Evolutionary conservation across 2,113 vertebrate genomes (phyloP).

Genomic region (Sigmodon hispidus): DNA sequence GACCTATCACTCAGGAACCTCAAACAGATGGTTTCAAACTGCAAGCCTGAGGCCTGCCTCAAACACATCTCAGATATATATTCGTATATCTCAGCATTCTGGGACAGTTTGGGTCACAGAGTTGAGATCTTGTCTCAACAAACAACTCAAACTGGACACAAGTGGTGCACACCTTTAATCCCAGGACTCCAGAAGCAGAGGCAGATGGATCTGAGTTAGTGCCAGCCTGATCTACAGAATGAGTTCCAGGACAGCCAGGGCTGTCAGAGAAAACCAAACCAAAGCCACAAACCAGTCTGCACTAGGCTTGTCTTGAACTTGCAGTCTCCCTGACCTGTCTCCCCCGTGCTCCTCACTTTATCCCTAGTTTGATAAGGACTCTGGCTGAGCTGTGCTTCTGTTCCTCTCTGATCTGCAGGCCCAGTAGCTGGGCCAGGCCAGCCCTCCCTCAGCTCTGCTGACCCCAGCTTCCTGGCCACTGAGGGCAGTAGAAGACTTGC

Average conservation of each 20-base stretch:
- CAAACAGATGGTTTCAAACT: no score
- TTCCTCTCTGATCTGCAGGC: not conserved
- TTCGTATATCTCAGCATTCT: no score
- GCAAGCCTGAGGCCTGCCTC: not conserved
- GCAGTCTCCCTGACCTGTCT: not conserved
- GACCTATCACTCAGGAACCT: not conserved
- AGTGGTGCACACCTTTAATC: fast-evolving
- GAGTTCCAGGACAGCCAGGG: not conserved
- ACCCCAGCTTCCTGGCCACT: not conserved
- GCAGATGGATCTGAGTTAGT: not conserved
- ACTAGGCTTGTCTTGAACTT: not conserved
- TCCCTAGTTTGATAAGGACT: not conserved
- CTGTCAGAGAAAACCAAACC: not conserved
- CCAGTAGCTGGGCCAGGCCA: not conserved
- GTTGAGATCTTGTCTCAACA: not conserved
- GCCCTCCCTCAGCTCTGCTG: not conserved
- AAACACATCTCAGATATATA: no score
- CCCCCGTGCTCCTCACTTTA: not conserved
- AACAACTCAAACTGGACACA: no score
- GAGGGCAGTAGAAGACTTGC: not conserved
- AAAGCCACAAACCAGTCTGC: not conserved
- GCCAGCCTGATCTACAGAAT: not conserved
- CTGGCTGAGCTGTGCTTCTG: not conserved
- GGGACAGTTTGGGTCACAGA: not conserved
- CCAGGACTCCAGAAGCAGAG: not conserved